Conservation (phyloP, 2,888 invertebrate genomes). For the Adelognathus sp. region DNA sequence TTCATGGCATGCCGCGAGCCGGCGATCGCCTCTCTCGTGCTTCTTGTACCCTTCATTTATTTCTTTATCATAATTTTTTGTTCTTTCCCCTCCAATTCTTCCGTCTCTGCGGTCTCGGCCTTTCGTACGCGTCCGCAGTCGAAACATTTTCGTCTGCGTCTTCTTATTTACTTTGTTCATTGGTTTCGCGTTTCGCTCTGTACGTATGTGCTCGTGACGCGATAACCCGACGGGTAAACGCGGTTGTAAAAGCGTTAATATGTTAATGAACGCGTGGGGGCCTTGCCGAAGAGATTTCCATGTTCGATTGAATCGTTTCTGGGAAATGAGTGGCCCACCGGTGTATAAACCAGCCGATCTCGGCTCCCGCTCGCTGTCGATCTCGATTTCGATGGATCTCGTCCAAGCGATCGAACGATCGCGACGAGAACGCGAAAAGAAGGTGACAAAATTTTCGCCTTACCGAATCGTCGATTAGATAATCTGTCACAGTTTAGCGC, state of each 20-base stretch:
- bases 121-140: constrained; percentile 36
- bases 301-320: constrained; percentile 67
- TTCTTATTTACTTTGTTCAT: neutral
- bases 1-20: neutral
- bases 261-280: constrained; percentile 71
- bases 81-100: neutral
- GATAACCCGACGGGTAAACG: constrained; percentile 52
- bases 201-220: neutral
- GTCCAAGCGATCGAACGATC: neutral
- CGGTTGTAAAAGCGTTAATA: constrained; percentile 68
- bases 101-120: neutral
- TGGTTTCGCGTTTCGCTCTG: neutral
- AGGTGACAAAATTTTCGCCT: constrained; percentile 33
- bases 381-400: constrained; percentile 51
- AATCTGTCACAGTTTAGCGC: constrained; percentile 2
- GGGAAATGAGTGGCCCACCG: constrained; percentile 59
- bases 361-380: constrained; percentile 6
- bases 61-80: neutral
- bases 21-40: constrained; percentile 26
- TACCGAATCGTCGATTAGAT: constrained; percentile 20
- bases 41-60: neutral
- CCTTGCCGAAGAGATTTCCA: constrained; percentile 66
- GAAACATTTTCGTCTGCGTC: constrained; percentile 26
- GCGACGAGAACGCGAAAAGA: neutral
- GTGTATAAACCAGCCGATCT: neutral